Percentiles rank a stretch among this genome's conserved stretches.
Conservation (phyloP, 2,888 invertebrate genomes). For the Oscheius sp. region DNA sequence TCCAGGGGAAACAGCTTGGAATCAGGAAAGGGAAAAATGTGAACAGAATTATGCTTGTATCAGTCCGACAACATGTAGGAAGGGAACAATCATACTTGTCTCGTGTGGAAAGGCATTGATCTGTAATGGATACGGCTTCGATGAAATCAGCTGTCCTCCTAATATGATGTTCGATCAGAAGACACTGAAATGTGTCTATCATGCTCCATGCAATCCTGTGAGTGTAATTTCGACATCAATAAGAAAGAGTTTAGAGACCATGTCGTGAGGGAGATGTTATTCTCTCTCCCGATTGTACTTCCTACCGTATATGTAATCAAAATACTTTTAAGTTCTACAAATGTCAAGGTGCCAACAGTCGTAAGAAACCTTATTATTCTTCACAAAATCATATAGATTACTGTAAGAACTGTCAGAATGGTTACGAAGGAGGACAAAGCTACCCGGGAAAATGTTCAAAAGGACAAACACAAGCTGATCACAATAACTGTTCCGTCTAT, state of each 20-base stretch:
- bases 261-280: constrained; percentile 19
- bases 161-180: not conserved
- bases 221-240: not conserved
- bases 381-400: not conserved
- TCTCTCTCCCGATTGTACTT: not conserved
- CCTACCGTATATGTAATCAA: not conserved
- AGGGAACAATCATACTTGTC: not conserved
- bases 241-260: not conserved
- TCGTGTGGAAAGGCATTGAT: constrained; percentile 1
- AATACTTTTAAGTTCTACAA: not conserved
- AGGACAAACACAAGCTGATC: not conserved
- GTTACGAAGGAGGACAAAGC: not conserved
- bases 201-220: constrained; percentile 8
- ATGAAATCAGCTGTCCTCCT: constrained; percentile 6
- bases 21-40: not conserved
- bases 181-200: constrained; percentile 3
- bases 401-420: not conserved
- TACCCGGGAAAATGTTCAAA: constrained; percentile 6
- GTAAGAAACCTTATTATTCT: not conserved
- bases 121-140: constrained; percentile 20
- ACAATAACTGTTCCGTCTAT: constrained; percentile 13
- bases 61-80: constrained; percentile 4
- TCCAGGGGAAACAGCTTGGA: constrained; percentile 6
- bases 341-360: not conserved
- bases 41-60: constrained; percentile 7